These are phyloP conservation scores for Sinodicranocentrus sp. DNA, from an alignment of 2,888 invertebrate genomes.

Conservation along the genomic window DNA sequence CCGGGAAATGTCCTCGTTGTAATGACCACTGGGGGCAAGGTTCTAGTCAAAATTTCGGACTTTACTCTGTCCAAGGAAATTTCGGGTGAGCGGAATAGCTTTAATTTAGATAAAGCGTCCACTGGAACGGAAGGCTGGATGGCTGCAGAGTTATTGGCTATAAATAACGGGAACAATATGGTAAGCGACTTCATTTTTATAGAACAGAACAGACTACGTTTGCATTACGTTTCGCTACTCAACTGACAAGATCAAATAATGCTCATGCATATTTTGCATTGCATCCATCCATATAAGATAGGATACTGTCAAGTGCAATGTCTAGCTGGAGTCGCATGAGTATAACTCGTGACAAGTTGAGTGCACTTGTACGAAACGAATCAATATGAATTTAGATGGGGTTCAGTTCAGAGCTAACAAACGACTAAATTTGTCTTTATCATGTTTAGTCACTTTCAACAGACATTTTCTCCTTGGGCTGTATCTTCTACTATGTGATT, in stretches of 20 bases:
- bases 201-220: background rate
- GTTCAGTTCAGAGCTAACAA: too few species aligned
- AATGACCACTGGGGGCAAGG: too few species aligned
- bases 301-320: too few species aligned
- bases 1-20: constrained; percentile 16
- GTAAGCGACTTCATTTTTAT: background rate
- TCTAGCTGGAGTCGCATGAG: too few species aligned
- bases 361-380: background rate
- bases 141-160: background rate
- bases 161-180: background rate
- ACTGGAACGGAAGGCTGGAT: background rate
- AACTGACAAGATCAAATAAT: too few species aligned
- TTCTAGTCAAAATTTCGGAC: constrained; percentile 19
- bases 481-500: constrained; percentile 5
- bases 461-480: constrained; percentile 34
- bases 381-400: too few species aligned
- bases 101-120: too few species aligned
- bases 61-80: constrained; percentile 27
- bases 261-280: too few species aligned
- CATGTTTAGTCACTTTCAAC: background rate
- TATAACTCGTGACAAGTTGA: background rate
- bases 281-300: too few species aligned
- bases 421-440: background rate
- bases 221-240: background rate
- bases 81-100: too few species aligned